Evolutionary conservation across 37 sponge, comb jelly and placozoan genomes (phyloP).

Genomic region (Oopsacas minuta): DNA sequence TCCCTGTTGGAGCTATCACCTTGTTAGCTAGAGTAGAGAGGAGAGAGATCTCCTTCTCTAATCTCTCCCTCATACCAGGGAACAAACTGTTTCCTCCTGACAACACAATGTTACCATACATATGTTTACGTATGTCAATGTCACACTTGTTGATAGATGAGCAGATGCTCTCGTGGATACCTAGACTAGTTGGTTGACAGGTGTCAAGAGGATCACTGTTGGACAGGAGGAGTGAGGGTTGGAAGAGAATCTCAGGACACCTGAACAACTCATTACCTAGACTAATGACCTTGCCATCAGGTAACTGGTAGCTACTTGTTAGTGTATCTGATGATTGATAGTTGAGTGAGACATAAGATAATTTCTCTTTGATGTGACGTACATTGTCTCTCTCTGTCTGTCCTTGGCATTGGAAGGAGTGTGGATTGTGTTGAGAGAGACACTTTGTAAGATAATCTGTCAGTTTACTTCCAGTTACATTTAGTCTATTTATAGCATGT

Average conservation of each 20-base stretch:
- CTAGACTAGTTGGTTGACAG: constrained; percentile 7
- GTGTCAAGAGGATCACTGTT: background rate
- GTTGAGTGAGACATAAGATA: constrained; percentile 39
- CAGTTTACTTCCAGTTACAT: constrained; percentile 36
- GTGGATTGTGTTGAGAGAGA: constrained; percentile 29
- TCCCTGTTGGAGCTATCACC: constrained; percentile 32
- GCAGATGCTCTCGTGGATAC: constrained; percentile 33
- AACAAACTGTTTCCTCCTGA: constrained; percentile 55
- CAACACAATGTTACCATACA: constrained; percentile 34
- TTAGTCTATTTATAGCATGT: constrained; percentile 38
- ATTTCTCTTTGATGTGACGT: constrained; percentile 22
- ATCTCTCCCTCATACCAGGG: constrained; percentile 36
- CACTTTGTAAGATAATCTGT: constrained; percentile 36
- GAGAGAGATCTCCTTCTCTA: constrained; percentile 43
- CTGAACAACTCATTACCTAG: constrained; percentile 33
- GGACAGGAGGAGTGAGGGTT: constrained; percentile 18
- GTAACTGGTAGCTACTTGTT: constrained; percentile 13
- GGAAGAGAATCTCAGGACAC: constrained; percentile 34
- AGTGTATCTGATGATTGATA: background rate
- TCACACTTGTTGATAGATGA: constrained; percentile 39
- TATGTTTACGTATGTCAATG: constrained; percentile 30
- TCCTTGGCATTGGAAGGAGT: background rate
- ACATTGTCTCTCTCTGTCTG: constrained; percentile 23
- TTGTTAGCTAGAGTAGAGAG: constrained; percentile 34
- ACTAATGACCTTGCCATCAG: constrained; percentile 33